Evolutionary conservation across 2,113 vertebrate genomes (phyloP).

Genomic region (Cynocephalus volans): DNA sequence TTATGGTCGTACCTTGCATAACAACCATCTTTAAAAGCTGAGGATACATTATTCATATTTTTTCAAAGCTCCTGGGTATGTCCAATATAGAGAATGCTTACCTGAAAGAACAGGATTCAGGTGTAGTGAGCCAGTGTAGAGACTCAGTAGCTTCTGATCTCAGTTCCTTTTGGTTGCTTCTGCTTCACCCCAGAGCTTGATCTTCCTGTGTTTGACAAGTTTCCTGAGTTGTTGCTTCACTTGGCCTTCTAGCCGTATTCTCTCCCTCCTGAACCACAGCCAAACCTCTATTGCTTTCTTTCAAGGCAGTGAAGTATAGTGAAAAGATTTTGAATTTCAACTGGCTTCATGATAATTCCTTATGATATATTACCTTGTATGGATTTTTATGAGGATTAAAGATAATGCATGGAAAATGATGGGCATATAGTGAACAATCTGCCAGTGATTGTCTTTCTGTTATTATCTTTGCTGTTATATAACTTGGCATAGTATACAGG

Average conservation of each 20-base stretch:
- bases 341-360: not conserved
- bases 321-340: not conserved
- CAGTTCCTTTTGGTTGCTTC: not conserved
- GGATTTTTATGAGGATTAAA: constrained; percentile 3
- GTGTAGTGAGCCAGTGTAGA: not conserved
- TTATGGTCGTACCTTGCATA: not conserved
- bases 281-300: not conserved
- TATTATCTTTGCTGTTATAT: not conserved
- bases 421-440: too few relatives aligned
- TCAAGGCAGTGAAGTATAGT: not conserved
- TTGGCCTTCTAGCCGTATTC: not conserved
- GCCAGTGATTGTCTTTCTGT: not conserved
- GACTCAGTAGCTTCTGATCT: not conserved
- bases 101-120: not conserved
- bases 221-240: not conserved
- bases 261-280: not conserved
- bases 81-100: not conserved
- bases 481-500: not conserved
- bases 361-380: not conserved
- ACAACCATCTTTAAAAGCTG: not conserved
- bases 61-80: constrained; percentile 15
- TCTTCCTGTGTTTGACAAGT: not conserved
- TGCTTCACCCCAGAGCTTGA: not conserved
- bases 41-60: not conserved
- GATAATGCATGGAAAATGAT: not conserved